These are phyloP conservation scores for Astyanax mexicanus DNA, from an alignment of 2,797 vertebrate genomes.

Conservation along the genomic window DNA sequence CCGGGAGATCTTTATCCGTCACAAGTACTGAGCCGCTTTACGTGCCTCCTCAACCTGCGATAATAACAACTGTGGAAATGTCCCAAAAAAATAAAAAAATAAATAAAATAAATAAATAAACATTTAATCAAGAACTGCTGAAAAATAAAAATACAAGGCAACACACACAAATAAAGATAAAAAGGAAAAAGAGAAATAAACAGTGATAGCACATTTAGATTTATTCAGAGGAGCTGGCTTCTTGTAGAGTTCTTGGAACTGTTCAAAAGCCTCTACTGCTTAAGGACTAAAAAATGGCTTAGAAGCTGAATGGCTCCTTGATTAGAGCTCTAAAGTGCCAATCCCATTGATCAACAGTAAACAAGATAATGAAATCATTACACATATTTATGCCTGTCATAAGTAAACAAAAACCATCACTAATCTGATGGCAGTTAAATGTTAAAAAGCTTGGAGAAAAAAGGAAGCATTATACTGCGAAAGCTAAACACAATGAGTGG, in stretches of 20 bases:
- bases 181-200: background rate
- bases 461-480: conserved; percentile 38
- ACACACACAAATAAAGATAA: background rate
- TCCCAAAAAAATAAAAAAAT: background rate
- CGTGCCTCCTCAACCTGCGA: conserved; percentile 19
- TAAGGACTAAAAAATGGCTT: background rate
- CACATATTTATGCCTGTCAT: conserved; percentile 51
- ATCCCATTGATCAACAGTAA: conserved; percentile 44
- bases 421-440: conserved; percentile 49
- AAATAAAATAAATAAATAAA: background rate
- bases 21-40: conserved; percentile 38
- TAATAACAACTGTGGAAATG: conserved; percentile 35
- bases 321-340: background rate
- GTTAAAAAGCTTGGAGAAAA: conserved; percentile 55
- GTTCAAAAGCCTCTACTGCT: background rate
- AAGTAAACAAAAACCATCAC: conserved; percentile 53
- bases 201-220: background rate
- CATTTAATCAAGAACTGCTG: background rate
- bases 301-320: conserved; percentile 7
- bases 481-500: conserved; percentile 45
- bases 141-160: background rate
- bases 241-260: background rate
- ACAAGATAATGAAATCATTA: conserved; percentile 48
- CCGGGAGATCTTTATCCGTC: conserved; percentile 40
- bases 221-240: background rate